These are phyloP conservation scores for Chrysolina oricalcia DNA, from an alignment of 2,888 invertebrate genomes.

Conservation along the genomic window DNA sequence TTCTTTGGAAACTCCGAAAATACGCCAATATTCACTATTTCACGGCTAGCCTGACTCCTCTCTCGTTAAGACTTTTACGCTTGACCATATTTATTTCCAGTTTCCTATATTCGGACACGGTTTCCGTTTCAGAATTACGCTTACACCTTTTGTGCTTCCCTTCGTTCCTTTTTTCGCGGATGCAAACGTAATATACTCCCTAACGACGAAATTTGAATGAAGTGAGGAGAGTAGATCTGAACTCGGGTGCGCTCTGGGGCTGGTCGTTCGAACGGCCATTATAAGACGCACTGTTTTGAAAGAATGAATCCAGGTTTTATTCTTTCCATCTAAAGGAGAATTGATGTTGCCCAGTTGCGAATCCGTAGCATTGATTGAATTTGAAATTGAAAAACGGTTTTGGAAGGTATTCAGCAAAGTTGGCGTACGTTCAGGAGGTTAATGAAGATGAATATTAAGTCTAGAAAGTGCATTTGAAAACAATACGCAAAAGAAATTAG, in stretches of 20 bases:
- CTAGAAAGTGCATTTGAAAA: neutral
- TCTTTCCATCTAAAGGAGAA: neutral
- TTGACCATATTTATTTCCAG: slow-evolving; percentile 35
- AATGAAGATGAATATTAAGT: neutral
- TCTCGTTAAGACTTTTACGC: slow-evolving; percentile 29
- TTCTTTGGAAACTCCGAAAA: slow-evolving; percentile 10
- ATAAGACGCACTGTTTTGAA: neutral
- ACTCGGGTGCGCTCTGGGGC: neutral
- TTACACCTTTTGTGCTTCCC: slow-evolving; percentile 42
- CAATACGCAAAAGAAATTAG: too few species aligned
- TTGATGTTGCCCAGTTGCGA: neutral
- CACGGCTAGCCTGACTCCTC: slow-evolving; percentile 21
- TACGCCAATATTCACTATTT: slow-evolving; percentile 29
- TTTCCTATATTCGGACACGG: slow-evolving; percentile 46
- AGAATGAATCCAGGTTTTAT: neutral
- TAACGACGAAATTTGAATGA: slow-evolving; percentile 43
- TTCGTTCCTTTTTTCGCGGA: slow-evolving; percentile 26
- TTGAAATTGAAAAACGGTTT: neutral
- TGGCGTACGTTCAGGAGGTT: neutral
- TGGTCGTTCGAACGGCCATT: neutral
- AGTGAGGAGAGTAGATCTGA: neutral
- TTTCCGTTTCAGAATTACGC: slow-evolving; percentile 43
- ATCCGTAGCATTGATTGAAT: neutral
- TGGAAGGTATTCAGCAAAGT: too few species aligned
- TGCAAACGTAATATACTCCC: slow-evolving; percentile 23